Percentiles rank a stretch among this genome's conserved stretches.
Evolutionary conservation across 2,888 invertebrate genomes (phyloP).

Genomic region (Blera fallax): DNA sequence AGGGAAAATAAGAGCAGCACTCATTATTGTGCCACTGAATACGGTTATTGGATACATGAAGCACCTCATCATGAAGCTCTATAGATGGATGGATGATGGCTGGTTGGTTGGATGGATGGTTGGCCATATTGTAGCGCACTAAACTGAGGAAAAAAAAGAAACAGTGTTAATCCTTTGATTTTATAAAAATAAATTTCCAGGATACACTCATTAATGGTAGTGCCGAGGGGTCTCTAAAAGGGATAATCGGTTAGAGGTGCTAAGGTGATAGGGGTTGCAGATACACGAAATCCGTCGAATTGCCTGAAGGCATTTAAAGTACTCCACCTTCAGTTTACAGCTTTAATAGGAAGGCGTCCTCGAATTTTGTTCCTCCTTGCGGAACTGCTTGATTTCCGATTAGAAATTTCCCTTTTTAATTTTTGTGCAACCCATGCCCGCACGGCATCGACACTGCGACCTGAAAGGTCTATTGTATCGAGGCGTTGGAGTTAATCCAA

Average conservation of each 20-base stretch:
- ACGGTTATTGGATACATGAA: conserved; percentile 62
- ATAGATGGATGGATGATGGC: neutral
- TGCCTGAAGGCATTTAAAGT: too few relatives aligned
- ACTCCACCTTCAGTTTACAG: too few relatives aligned
- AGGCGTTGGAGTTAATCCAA: too few relatives aligned
- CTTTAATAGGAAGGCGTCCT: too few relatives aligned
- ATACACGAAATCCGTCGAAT: too few relatives aligned
- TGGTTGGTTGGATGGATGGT: neutral
- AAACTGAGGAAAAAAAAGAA: neutral
- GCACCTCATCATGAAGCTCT: conserved; percentile 50
- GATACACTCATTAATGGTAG: neutral
- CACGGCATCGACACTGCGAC: too few relatives aligned
- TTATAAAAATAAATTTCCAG: neutral
- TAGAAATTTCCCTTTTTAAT: too few relatives aligned
- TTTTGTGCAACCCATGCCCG: too few relatives aligned
- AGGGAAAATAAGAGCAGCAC: conserved; percentile 50
- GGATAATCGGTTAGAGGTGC: neutral
- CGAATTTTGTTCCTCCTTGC: too few relatives aligned
- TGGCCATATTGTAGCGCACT: conserved; percentile 9
- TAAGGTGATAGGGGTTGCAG: neutral
- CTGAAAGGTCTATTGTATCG: too few relatives aligned
- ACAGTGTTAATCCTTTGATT: neutral
- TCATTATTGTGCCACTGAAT: conserved; percentile 68
- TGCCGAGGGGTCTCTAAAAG: neutral
- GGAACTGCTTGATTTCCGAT: too few relatives aligned